phyloP scores from a whole-genome alignment of 2,888 invertebrate genomes.

The Temnothorax unifasciatus region DNA sequence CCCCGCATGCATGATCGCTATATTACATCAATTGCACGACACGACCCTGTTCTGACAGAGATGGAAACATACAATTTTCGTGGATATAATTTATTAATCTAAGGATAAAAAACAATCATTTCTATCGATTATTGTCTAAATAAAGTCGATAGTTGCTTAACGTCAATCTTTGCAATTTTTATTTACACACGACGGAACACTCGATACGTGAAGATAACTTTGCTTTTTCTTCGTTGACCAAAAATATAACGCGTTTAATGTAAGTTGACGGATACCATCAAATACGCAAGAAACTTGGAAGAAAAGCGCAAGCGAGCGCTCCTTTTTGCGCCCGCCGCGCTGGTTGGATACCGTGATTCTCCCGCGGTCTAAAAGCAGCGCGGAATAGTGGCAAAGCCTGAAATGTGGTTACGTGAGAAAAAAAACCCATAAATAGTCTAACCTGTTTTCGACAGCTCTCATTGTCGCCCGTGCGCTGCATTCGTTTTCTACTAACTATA shows the following conservation, averaged over 20 bases:
- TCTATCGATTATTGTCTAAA: background rate
- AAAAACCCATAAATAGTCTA: constrained; percentile 72
- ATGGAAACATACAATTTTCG: background rate
- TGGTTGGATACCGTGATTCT: constrained; percentile 54
- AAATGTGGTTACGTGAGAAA: constrained; percentile 33
- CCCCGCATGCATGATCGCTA: background rate
- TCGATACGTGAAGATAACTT: constrained; percentile 5
- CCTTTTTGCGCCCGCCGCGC: constrained; percentile 25
- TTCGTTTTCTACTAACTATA: constrained; percentile 64
- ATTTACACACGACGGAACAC: background rate
- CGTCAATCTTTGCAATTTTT: background rate
- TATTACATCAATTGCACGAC: background rate
- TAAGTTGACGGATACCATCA: constrained; percentile 47
- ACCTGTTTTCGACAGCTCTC: constrained; percentile 74
- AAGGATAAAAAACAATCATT: background rate
- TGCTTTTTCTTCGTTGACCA: background rate
- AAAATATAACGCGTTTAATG: constrained; percentile 47
- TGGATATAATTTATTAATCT: background rate
- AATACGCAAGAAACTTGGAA: constrained; percentile 48
- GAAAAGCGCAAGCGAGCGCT: constrained; percentile 40
- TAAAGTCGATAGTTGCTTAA: background rate
- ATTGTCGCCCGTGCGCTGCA: constrained; percentile 59
- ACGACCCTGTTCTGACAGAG: background rate
- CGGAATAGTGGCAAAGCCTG: constrained; percentile 55
- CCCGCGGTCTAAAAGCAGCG: constrained; percentile 59